Conservation (phyloP, 2,113 vertebrate species). For the Peromyscus leucopus region DNA sequence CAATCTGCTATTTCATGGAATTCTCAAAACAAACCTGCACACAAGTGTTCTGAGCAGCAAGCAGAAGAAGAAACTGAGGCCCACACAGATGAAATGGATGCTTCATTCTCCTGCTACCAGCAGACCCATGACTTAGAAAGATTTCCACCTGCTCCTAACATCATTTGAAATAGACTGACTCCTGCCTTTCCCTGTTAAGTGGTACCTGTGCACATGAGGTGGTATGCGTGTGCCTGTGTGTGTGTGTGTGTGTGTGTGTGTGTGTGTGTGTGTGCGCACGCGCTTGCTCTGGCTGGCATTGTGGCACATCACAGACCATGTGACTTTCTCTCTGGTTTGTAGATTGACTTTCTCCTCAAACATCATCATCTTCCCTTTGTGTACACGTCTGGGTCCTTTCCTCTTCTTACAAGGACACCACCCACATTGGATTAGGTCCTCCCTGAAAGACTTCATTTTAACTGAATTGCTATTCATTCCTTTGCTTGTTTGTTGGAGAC, state of each 20-base stretch:
- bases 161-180: background rate
- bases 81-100: background rate
- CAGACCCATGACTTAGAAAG: background rate
- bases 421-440: background rate
- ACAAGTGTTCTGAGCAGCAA: background rate
- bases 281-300: background rate
- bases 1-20: background rate
- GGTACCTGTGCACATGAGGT: background rate
- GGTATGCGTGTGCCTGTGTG: background rate
- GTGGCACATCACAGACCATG: background rate
- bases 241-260: background rate
- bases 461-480: background rate
- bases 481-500: background rate
- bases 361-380: background rate
- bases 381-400: background rate
- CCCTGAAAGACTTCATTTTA: background rate
- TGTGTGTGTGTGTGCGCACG: background rate
- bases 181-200: background rate
- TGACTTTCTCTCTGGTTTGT: background rate
- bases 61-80: constrained; percentile 33
- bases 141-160: background rate
- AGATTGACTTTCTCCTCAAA: background rate
- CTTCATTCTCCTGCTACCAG: background rate
- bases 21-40: constrained; percentile 46
- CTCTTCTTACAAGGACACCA: background rate